These are phyloP conservation scores for Glossosoma conforme DNA, from an alignment of 1,140 invertebrate genomes.

Conservation along the genomic window DNA sequence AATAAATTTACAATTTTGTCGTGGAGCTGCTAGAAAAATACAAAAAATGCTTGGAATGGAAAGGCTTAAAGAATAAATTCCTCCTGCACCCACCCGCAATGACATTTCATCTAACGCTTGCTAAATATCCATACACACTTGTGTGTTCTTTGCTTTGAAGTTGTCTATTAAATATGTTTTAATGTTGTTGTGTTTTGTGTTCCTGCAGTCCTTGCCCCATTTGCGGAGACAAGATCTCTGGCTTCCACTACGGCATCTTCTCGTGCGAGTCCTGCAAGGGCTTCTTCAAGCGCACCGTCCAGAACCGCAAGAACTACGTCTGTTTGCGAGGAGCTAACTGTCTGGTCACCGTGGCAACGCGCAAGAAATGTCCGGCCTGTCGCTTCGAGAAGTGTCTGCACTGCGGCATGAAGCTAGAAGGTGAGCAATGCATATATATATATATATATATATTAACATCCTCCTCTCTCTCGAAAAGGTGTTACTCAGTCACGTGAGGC, in stretches of 20 bases:
- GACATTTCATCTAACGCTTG: too few species aligned
- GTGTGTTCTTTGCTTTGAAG: background rate
- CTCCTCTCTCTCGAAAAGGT: too few species aligned
- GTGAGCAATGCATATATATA: too few species aligned
- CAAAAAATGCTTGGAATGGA: too few species aligned
- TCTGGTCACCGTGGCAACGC: conserved; percentile 83
- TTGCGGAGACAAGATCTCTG: conserved; percentile 92
- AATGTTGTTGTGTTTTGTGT: conserved; percentile 27
- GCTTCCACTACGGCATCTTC: conserved; percentile 95
- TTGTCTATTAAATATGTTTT: too few species aligned
- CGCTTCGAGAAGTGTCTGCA: conserved; percentile 95
- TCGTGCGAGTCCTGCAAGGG: conserved; percentile 97
- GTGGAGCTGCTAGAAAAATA: too few species aligned
- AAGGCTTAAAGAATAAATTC: too few species aligned
- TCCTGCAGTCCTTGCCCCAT: conserved; percentile 85
- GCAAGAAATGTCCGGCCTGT: conserved; percentile 96
- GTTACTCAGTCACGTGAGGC: too few species aligned
- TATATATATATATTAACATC: too few species aligned
- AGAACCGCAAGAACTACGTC: conserved; percentile 95
- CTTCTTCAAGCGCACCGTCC: conserved; percentile 97
- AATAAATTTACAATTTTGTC: too few species aligned
- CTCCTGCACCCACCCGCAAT: too few species aligned
- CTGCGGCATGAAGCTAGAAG: conserved; percentile 96
- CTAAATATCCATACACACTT: background rate
- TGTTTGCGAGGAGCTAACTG: conserved; percentile 88